A percentile compares a stretch with the other conserved stretches of the same genome.
These are phyloP conservation scores for Apteryx mantelli DNA, from an alignment of 2,113 vertebrate species.

Conservation along the genomic window DNA sequence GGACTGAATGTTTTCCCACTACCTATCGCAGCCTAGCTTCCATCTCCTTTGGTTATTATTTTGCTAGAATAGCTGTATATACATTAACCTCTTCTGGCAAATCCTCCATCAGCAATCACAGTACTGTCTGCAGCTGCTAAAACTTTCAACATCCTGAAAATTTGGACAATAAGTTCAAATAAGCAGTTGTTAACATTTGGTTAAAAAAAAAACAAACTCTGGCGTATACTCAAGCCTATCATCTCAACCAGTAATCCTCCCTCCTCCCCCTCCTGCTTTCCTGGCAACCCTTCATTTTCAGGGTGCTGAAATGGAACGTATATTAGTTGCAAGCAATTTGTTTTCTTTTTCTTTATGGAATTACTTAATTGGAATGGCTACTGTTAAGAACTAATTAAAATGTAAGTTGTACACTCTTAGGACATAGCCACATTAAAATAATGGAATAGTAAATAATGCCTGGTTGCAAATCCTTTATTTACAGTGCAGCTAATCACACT, in stretches of 20 bases:
- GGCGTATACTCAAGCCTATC: neutral
- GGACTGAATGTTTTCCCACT: neutral
- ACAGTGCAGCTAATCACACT: neutral
- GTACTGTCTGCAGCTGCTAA: neutral
- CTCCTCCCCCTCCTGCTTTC: neutral
- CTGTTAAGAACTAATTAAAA: slow-evolving; percentile 28
- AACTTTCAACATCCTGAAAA: neutral
- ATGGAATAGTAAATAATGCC: neutral
- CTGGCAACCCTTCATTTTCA: neutral
- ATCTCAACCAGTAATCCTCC: neutral
- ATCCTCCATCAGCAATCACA: neutral
- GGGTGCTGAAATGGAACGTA: neutral
- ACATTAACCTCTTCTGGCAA: neutral
- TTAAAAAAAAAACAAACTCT: neutral
- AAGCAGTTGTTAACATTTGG: neutral
- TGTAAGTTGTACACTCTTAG: neutral
- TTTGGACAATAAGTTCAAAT: neutral
- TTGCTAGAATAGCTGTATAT: neutral
- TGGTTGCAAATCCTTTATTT: slow-evolving; percentile 18
- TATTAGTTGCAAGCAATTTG: neutral
- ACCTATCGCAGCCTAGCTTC: neutral
- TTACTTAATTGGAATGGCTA: neutral
- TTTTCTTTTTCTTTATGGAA: neutral
- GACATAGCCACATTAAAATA: neutral
- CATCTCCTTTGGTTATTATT: neutral